These are phyloP conservation scores for Clepsis dumicolana DNA, from an alignment of 2,888 invertebrate genomes.

Conservation along the genomic window DNA sequence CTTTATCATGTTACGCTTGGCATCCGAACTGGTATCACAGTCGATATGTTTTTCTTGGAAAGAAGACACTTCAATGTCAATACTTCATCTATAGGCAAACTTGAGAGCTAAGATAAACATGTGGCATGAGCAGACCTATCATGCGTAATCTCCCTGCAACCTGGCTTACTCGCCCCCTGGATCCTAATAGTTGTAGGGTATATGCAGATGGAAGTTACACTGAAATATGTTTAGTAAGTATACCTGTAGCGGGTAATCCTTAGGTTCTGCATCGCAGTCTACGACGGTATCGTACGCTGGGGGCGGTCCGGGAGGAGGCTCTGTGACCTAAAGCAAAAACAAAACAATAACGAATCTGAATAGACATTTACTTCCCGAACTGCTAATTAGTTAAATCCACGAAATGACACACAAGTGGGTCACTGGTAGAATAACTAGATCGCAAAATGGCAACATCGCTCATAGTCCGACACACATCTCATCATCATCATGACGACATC, in stretches of 20 bases:
- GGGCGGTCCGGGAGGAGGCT: slow-evolving; percentile 85
- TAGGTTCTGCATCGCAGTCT: slow-evolving; percentile 57
- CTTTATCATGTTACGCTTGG: not conserved
- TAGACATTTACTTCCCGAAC: no score
- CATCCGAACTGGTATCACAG: not conserved
- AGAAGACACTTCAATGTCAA: not conserved
- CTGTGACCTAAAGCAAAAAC: slow-evolving; percentile 62
- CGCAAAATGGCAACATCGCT: no score
- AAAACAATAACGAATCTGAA: not conserved
- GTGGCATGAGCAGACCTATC: no score
- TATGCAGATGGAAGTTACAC: not conserved
- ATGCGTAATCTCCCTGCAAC: no score
- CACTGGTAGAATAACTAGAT: no score
- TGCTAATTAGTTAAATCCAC: no score
- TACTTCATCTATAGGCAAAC: slow-evolving; percentile 1
- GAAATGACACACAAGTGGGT: no score
- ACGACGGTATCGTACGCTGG: slow-evolving; percentile 88
- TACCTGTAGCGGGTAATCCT: slow-evolving; percentile 68
- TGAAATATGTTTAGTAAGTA: not conserved
- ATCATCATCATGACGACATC: no score
- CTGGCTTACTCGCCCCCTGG: no score
- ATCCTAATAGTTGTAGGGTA: no score
- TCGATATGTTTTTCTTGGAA: slow-evolving; percentile 23
- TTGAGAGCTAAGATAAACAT: not conserved
- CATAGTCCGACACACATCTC: no score